Evolutionary conservation across 2,113 vertebrate genomes (phyloP), one percentile per base, ranked within the genome.

Genomic region (Calonectris borealis): DNA sequence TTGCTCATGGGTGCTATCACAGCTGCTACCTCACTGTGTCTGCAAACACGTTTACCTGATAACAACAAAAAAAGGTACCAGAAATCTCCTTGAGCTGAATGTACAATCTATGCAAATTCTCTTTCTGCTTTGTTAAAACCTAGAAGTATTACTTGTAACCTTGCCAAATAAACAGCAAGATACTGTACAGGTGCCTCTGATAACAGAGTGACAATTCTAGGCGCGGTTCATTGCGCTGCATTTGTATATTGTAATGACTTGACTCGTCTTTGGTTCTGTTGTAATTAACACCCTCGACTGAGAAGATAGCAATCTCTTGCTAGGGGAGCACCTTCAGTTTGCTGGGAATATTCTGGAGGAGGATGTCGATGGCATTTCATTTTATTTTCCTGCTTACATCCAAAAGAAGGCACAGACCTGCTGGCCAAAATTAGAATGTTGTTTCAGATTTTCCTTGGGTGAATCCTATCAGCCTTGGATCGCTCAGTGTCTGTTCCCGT

Each of bases 31-130:
- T 98, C 98, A 98, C 88, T 95, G 96, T 97, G 97, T 97, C 97
- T 94, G 94, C 96, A 97, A 97, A 97, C 91, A 97, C 24, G 92
- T 98, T 98, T 97, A 97, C 98, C 96, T 96, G 91, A 94, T 32
- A 94, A 92, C 84, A 94, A 92, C 92, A 89, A 70, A 85, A 78
- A 86, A 86, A 94, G 91, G 91, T 97, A 96, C 97, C 95, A 80
- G 91, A 95, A 78, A 65, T 94, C 93, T 95, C 96, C 97, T 98
- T 90, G 94, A 98, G 97, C 97, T 98, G 98, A 98, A 98, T 98
- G 98, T 98, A 98, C 94, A 96, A 98, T 98, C 98, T 98, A 98
- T 98, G 98, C 98, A 98, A 98, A 97, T 89, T 94, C 95, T 97
- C 84, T 96, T 90, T 95, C 70, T 97, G 66, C 92, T 96, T 93